A percentile compares a stretch with the other conserved stretches of the same genome.
Evolutionary conservation across 2,888 invertebrate species (phyloP).

Genomic region (Mimumesa dahlbomi): DNA sequence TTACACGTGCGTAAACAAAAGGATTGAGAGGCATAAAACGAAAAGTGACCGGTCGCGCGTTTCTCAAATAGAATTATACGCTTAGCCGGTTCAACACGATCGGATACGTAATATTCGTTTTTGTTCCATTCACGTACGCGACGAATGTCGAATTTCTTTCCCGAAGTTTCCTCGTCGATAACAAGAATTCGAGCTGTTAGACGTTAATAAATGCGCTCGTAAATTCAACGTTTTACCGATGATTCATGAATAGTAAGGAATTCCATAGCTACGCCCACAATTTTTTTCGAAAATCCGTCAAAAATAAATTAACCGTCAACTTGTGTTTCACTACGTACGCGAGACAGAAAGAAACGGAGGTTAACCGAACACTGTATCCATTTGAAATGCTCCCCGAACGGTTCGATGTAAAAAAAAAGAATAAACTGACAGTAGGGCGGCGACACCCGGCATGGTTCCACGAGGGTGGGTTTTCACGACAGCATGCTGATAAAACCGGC

Average conservation of each 20-base stretch:
- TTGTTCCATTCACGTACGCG: not conserved
- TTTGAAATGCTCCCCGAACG: not conserved
- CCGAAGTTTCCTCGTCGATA: not conserved
- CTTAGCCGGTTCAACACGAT: conserved; percentile 32
- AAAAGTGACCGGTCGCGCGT: conserved; percentile 48
- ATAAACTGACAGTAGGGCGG: conserved; percentile 50
- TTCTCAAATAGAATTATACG: conserved; percentile 24
- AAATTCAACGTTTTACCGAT: too few relatives aligned
- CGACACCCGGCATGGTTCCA: conserved; percentile 55
- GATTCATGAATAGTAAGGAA: too few relatives aligned
- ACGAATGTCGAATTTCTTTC: not conserved
- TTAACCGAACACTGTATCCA: not conserved
- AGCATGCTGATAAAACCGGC: conserved; percentile 63
- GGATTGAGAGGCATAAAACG: conserved; percentile 18
- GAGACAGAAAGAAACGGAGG: too few relatives aligned
- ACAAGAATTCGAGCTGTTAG: not conserved
- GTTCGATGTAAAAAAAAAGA: conserved; percentile 20
- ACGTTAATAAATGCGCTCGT: too few relatives aligned
- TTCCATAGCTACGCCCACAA: too few relatives aligned
- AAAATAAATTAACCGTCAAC: too few relatives aligned
- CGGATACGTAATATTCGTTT: not conserved
- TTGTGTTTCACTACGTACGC: too few relatives aligned
- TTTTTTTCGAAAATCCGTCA: too few relatives aligned
- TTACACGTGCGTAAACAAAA: conserved; percentile 47
- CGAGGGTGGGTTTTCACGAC: conserved; percentile 62